Conservation (phyloP, 2,888 invertebrate genomes). For the Pseudococcus viburni region DNA sequence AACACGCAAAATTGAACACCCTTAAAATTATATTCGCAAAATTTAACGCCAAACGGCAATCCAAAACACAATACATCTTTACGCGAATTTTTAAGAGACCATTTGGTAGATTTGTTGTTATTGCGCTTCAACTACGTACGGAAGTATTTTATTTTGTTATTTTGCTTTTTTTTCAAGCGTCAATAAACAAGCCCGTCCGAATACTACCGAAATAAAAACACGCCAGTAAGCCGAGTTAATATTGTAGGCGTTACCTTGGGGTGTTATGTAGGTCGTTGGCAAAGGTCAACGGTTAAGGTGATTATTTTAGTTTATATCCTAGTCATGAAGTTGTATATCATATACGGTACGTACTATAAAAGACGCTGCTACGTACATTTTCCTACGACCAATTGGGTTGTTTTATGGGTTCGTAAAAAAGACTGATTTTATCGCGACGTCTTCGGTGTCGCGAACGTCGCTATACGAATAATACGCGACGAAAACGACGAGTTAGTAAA, state of each 20-base stretch:
- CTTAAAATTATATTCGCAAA: not conserved
- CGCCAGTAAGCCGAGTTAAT: conserved; percentile 10
- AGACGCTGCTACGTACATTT: not conserved
- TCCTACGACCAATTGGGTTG: not conserved
- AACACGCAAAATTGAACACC: not conserved
- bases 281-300: conserved; percentile 45
- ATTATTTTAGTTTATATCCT: conserved; percentile 27
- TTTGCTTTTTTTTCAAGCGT: conserved; percentile 5
- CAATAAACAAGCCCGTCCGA: not conserved
- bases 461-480: not conserved
- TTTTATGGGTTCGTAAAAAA: conserved; percentile 24
- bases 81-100: not conserved
- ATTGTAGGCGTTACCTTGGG: conserved; percentile 27
- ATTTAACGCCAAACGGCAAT: not conserved
- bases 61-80: not conserved
- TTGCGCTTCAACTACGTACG: not conserved
- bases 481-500: not conserved
- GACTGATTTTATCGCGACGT: not conserved
- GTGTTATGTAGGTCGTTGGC: conserved; percentile 40
- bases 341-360: not conserved
- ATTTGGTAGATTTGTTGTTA: not conserved
- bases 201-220: conserved; percentile 14
- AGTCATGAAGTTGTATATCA: conserved; percentile 36
- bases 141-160: conserved; percentile 1
- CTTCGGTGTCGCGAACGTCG: not conserved